Evolutionary conservation across 2,888 invertebrate genomes (phyloP), one percentile per base, ranked within the genome.

Genomic region (Atethmia centrago): DNA sequence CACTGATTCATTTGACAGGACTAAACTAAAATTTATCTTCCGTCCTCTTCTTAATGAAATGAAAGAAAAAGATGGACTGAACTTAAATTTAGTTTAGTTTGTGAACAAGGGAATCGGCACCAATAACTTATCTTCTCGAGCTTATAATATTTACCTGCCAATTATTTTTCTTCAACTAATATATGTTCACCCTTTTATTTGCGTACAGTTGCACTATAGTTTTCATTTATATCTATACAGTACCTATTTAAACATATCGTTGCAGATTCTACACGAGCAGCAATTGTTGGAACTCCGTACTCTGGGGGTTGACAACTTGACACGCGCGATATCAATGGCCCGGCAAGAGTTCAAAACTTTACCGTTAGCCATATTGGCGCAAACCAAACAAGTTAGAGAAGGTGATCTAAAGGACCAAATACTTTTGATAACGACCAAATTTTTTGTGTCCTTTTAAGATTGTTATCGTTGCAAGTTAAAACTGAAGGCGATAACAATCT

Each of bases 271-370:
- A 12, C 94, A 95, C 59, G 97, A 97, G 82, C 94, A 96, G 72
- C 96, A 96, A 79, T 90, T 97, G 72, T 90, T 96, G 45, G 93
- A 97, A 74, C 92, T 97, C 1, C 93, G 94, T 40, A 91, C 93
- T 59, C 87, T 96, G 40, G 97, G 96, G 21, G 96, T 96, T 25
- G 96, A 97, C 68, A 97, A 97, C 89, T 91, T 97, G 83, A 97
- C 97, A 67, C 96, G 93, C 85, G 97, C 97, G 16, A 96, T 97
- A 82, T 96, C 97, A 16, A 94, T 94, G 56, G 97, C 97, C 7
- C 95, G 97, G 49, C 96, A 96, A 73, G 97, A 97, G 86, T 97
- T 97, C 85, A 94, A 95, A 73, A 95, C 96, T 64, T 93, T 98
- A 71, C 97, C 98, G 0, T 94, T 96, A 71, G 96, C 97, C 73